Evolutionary conservation across 35 echinoderm and acorn worm species (phyloP), one percentile per base, ranked within the genome.

Genomic region (Heliocidaris erythrogramma): DNA sequence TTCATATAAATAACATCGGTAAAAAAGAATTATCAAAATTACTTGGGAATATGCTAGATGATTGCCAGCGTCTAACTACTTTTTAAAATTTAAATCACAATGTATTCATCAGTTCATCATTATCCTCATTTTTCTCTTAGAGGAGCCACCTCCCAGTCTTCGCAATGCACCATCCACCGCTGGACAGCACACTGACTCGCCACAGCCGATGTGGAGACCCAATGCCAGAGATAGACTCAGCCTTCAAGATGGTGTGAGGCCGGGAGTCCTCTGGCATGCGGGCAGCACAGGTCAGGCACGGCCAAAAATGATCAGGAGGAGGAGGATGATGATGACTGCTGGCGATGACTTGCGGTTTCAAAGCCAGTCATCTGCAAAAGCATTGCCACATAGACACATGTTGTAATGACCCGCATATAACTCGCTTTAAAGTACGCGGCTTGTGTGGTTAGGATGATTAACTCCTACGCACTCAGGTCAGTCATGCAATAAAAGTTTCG

Each of bases 351-450:
- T 78, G 65, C 65, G 65, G 65, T 78, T 42, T 42, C 35, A 78
- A 78, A 78, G 7, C 65, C 65, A 78, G 65, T 78, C 65, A 78
- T 78, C 65, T 78, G 65, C 65, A 78, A 78, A n/a, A 78, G 65
- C 65, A 78, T 78, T 78, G 65, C 65, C 18, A 78, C 65, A 78
- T 78, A 78, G 65, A 56, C 52, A 53, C 50, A 56, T 56, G 52
- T 56, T 78, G 65, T 21, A 78, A 78, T 78, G 65, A 21, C 65
- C 7, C 65, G 65, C 65, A 27, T 27, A 24, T 78, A n/a, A 78
- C 65, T 78, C 21, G 65, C 65, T 24, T 27, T 24, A 69, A 69
- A 27, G 27, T n/a, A 42, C 65, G 6, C 21, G 17, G 18, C 17
- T 78, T 78, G 65, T 78, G 35, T 42, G 35, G 35, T 42, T 42